Evolutionary conservation across 2,888 invertebrate species (phyloP).

Genomic region (Corbicula japonica): DNA sequence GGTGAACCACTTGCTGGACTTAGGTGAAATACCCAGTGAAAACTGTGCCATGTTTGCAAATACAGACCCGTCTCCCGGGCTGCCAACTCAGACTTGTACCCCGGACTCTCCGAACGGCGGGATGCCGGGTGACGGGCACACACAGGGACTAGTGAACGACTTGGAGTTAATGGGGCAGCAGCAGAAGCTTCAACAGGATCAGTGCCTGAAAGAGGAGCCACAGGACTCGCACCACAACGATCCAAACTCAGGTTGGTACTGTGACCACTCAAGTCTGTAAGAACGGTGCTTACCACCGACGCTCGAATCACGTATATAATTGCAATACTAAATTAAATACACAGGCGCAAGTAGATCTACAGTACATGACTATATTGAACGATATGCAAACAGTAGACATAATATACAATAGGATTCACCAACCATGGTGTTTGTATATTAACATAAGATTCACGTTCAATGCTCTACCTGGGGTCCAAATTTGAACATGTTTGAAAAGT

Average conservation of each 20-base stretch:
- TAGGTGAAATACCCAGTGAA: constrained; percentile 80
- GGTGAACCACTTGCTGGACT: constrained; percentile 79
- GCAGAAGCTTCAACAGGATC: constrained; percentile 46
- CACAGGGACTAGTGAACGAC: constrained; percentile 51
- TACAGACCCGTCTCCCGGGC: constrained; percentile 75
- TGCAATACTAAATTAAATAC: no score
- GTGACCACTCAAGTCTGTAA: no score
- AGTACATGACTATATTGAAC: not conserved
- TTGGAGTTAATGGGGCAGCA: constrained; percentile 55
- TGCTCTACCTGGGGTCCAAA: no score
- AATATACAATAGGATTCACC: not conserved
- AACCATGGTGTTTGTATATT: no score
- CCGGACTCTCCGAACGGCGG: constrained; percentile 61
- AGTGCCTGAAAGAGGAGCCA: constrained; percentile 63
- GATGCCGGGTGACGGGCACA: constrained; percentile 46
- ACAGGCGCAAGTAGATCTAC: no score
- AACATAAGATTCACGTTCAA: no score
- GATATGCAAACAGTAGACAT: not conserved
- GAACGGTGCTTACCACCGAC: no score
- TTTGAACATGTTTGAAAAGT: no score
- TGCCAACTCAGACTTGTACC: constrained; percentile 75
- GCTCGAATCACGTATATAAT: no score
- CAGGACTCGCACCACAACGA: constrained; percentile 47
- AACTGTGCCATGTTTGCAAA: constrained; percentile 81
- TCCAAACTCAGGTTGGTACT: constrained; percentile 56